Percentiles rank a stretch among this genome's conserved stretches.
Evolutionary conservation across 2,113 vertebrate genomes (phyloP).

Genomic region (Aspiorhynchus laticeps): DNA sequence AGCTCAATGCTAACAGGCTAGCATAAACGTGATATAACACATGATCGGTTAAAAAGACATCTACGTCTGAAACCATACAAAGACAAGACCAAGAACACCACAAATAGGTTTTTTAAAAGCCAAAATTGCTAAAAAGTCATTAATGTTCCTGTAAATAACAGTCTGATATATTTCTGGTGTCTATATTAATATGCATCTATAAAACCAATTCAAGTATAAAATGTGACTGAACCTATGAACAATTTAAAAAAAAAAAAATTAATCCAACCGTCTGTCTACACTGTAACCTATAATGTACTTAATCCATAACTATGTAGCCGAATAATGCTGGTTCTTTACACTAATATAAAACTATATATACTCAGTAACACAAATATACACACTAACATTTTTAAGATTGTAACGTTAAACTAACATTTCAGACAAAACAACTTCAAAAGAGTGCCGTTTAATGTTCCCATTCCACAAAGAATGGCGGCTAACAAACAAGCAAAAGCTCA

Average conservation of each 20-base stretch:
- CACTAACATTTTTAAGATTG: neutral
- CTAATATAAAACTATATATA: neutral
- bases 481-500: constrained; percentile 40
- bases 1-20: constrained; percentile 22
- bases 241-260: too few relatives aligned
- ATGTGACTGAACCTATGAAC: neutral
- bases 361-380: neutral
- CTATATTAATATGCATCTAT: neutral
- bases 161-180: neutral
- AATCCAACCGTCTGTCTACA: neutral
- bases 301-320: neutral
- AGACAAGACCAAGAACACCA: neutral
- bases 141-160: neutral
- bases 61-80: neutral
- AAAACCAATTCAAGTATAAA: neutral
- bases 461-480: constrained; percentile 30
- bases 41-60: constrained; percentile 16
- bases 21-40: neutral
- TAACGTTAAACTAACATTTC: neutral
- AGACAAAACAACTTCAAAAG: neutral
- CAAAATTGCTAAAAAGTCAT: neutral
- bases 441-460: neutral
- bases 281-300: neutral
- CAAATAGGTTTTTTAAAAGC: neutral
- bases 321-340: neutral